Evolutionary conservation across 1,140 invertebrate species (phyloP).

Genomic region (Bombus superbus): DNA sequence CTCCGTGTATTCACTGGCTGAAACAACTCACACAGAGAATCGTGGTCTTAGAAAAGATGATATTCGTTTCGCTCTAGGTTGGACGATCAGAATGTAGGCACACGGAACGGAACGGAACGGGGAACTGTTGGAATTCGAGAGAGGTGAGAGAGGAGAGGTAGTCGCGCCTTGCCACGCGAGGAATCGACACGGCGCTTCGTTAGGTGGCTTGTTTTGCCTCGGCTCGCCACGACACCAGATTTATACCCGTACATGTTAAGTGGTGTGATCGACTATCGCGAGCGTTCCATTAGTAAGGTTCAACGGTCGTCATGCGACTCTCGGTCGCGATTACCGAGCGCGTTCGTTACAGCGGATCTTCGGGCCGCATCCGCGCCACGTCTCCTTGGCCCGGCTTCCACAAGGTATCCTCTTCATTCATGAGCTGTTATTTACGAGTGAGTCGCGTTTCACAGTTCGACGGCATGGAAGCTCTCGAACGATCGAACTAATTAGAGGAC

Average conservation of each 20-base stretch:
- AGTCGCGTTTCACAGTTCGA: not conserved
- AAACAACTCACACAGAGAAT: not conserved
- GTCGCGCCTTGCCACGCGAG: constrained; percentile 73
- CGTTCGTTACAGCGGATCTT: constrained; percentile 35
- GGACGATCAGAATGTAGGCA: constrained; percentile 59
- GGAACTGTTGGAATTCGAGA: constrained; percentile 72
- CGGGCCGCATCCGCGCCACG: not conserved
- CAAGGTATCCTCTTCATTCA: constrained; percentile 19
- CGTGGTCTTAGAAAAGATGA: constrained; percentile 13
- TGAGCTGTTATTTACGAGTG: constrained; percentile 3
- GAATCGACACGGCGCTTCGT: constrained; percentile 73
- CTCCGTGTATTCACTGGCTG: not conserved
- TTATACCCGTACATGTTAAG: constrained; percentile 71
- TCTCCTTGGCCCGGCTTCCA: not conserved
- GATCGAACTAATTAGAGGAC: constrained; percentile 25
- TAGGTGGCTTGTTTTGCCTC: constrained; percentile 63
- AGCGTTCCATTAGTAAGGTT: constrained; percentile 65
- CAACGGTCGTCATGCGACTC: constrained; percentile 48
- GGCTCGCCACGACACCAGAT: constrained; percentile 48
- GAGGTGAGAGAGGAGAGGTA: constrained; percentile 71
- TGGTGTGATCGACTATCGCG: constrained; percentile 72
- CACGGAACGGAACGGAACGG: constrained; percentile 29
- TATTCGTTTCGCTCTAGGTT: constrained; percentile 39
- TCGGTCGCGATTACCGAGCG: constrained; percentile 38
- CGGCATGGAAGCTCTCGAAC: not conserved